A percentile compares a stretch with the other conserved stretches of the same genome.
Evolutionary conservation across 2,888 invertebrate species (phyloP).

Genomic region (Catocala nupta): DNA sequence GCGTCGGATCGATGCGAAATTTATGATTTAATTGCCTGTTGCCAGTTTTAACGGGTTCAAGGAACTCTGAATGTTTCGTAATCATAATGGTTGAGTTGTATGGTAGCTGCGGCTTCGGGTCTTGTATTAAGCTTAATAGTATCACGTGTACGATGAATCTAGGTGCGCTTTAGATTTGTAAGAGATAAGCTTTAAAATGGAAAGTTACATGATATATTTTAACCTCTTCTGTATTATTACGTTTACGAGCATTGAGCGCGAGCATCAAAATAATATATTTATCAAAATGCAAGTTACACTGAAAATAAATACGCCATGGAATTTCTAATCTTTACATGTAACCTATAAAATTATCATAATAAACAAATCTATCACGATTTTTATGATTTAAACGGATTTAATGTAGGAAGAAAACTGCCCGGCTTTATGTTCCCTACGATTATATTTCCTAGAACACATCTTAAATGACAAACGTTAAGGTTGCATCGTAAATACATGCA

Average conservation of each 20-base stretch:
- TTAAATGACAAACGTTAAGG: conserved; percentile 46
- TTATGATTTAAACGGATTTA: conserved; percentile 42
- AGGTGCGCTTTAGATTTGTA: conserved; percentile 1
- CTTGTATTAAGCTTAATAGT: conserved; percentile 35
- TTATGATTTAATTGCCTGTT: conserved; percentile 86
- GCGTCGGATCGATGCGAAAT: conserved; percentile 80
- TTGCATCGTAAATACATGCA: conserved; percentile 66
- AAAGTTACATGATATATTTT: neutral
- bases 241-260: no score
- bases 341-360: conserved; percentile 43
- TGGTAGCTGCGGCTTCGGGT: conserved; percentile 28
- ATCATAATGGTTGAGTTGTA: conserved; percentile 42
- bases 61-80: conserved; percentile 51
- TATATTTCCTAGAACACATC: conserved; percentile 52
- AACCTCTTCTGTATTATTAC: no score
- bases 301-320: conserved; percentile 11
- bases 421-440: conserved; percentile 39
- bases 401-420: conserved; percentile 36
- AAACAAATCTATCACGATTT: conserved; percentile 46
- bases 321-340: conserved; percentile 29
- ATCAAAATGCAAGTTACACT: conserved; percentile 4
- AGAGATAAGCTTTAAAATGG: conserved; percentile 2
- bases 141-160: conserved; percentile 22
- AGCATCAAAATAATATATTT: neutral
- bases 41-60: conserved; percentile 58